phyloP scores from a whole-genome alignment of 2,888 invertebrate species.

The Mesorhabditis spiculigera region DNA sequence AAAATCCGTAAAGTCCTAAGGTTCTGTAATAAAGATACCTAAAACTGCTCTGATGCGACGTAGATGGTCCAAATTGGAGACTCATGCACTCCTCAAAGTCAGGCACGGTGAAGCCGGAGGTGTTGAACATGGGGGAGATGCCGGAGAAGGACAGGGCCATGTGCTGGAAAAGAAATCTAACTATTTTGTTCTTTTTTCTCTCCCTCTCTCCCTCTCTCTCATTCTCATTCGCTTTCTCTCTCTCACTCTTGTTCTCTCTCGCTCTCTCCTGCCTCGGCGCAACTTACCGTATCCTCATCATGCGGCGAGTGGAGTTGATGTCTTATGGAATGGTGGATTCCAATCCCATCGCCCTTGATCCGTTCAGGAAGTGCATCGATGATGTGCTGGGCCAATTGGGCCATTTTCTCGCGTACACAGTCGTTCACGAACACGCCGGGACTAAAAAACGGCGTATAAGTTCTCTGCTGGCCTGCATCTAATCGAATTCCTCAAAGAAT shows the following conservation, averaged over 20 bases:
- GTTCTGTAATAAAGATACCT: too few species aligned
- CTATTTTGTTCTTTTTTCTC: too few species aligned
- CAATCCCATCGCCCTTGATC: slow-evolving; percentile 70
- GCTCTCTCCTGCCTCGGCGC: too few species aligned
- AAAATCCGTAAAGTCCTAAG: too few species aligned
- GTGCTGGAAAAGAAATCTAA: too few species aligned
- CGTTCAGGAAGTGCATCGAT: slow-evolving; percentile 96
- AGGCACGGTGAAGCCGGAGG: neutral
- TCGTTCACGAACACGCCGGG: slow-evolving; percentile 37
- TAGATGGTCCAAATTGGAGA: neutral
- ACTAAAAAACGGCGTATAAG: slow-evolving; percentile 14
- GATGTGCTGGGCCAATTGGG: slow-evolving; percentile 89
- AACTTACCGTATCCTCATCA: neutral
- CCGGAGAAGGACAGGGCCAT: neutral
- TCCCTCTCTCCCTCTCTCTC: too few species aligned
- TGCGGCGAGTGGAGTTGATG: neutral
- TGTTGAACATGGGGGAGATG: neutral
- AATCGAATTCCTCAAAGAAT: too few species aligned
- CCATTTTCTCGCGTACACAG: slow-evolving; percentile 57
- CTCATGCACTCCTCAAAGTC: neutral
- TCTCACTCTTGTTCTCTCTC: too few species aligned
- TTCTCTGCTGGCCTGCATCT: too few species aligned
- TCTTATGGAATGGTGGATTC: too few species aligned
- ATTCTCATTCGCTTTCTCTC: too few species aligned
- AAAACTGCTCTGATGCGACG: neutral